A percentile compares a stretch with the other conserved stretches of the same genome.
Evolutionary conservation across 2,797 vertebrate species (phyloP).

Genomic region (Coregonus ussuriensis): DNA sequence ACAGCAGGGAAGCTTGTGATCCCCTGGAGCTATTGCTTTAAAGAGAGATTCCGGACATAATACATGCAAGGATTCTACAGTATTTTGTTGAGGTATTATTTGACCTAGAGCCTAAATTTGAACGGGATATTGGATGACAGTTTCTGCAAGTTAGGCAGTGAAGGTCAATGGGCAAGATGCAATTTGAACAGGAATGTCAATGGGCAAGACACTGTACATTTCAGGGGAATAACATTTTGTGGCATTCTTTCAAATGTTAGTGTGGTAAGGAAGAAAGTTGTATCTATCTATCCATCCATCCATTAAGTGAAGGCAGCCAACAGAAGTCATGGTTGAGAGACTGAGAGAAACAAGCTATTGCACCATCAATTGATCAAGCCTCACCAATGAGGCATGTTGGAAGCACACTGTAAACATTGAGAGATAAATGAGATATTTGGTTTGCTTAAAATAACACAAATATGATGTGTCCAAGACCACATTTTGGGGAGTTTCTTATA

Average conservation of each 20-base stretch:
- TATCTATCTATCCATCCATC: not conserved
- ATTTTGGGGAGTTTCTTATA: too few relatives aligned
- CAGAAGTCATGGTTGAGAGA: not conserved
- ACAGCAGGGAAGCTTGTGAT: not conserved
- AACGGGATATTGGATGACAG: constrained; percentile 2
- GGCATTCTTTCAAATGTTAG: not conserved
- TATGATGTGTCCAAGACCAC: too few relatives aligned
- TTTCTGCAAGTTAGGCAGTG: not conserved
- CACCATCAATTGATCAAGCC: not conserved
- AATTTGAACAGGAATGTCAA: not conserved
- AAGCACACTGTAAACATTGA: not conserved
- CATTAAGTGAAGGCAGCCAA: not conserved
- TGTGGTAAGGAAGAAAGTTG: not conserved
- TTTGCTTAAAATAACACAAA: too few relatives aligned
- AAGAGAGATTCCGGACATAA: not conserved
- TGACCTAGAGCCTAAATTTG: not conserved
- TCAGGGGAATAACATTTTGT: not conserved
- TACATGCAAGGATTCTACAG: not conserved
- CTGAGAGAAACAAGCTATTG: too few relatives aligned
- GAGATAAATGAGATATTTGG: not conserved
- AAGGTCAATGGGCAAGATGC: not conserved
- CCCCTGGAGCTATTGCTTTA: not conserved
- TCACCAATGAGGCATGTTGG: not conserved
- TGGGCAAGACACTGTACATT: not conserved
- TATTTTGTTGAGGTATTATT: not conserved